phyloP scores from a whole-genome alignment of 2,888 invertebrate genomes.

The Lottia scabra region DNA sequence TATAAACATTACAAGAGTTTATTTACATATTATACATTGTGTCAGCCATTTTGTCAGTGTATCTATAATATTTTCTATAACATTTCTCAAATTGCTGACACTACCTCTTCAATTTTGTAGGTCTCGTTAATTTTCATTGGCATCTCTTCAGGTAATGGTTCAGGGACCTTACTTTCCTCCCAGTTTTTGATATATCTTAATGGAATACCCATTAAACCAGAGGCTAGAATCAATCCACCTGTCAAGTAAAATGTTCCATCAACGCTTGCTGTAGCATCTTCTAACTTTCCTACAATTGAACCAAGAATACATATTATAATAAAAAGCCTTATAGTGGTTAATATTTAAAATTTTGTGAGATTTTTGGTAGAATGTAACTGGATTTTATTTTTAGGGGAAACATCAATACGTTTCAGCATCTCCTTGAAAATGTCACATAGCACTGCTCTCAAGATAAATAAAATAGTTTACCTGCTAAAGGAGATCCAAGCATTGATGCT shows the following conservation, averaged over 20 bases:
- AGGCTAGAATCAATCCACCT: conserved; percentile 41
- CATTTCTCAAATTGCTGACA: conserved; percentile 31
- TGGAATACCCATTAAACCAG: conserved; percentile 48
- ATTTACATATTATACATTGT: no score
- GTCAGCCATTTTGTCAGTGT: no score
- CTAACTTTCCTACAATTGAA: conserved; percentile 33
- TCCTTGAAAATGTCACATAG: no score
- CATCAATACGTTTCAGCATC: no score
- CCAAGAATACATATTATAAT: no score
- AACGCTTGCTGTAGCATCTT: conserved; percentile 34
- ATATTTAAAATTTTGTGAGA: no score
- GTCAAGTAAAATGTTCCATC: conserved; percentile 49
- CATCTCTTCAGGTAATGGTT: conserved; percentile 28
- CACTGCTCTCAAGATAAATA: no score
- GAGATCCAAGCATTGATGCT: conserved; percentile 70
- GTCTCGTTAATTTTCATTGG: conserved; percentile 31
- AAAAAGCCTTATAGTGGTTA: no score
- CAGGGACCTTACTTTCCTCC: conserved; percentile 28
- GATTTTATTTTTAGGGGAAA: no score
- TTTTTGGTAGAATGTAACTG: no score
- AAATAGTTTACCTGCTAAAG: conserved; percentile 68
- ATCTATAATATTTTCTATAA: no score
- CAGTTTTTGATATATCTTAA: conserved; percentile 36
- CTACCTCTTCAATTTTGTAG: conserved; percentile 33
- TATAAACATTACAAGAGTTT: no score